Percentiles rank a stretch among this genome's conserved stretches.
These are phyloP conservation scores for Eucera pruinosa DNA, from an alignment of 2,888 invertebrate species.

Conservation along the genomic window DNA sequence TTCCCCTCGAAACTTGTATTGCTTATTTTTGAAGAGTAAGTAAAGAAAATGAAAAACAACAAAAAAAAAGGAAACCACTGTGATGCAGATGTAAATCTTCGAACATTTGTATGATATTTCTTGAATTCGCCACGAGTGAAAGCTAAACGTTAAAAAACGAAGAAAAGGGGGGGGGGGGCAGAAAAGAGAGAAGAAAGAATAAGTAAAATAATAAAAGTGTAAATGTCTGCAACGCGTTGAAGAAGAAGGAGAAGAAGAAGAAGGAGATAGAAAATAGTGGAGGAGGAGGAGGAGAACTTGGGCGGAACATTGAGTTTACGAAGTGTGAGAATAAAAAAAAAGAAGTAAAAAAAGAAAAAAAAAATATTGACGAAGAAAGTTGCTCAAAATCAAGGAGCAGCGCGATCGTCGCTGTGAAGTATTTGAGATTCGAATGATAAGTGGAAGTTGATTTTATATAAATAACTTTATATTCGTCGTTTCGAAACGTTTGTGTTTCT, in stretches of 20 bases:
- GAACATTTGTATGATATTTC: conserved; percentile 53
- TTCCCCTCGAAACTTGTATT: conserved; percentile 48
- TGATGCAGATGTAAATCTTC: conserved; percentile 59
- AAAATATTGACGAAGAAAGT: conserved; percentile 50
- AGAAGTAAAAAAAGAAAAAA: no score
- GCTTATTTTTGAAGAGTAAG: conserved; percentile 54
- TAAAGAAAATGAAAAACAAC: conserved; percentile 35
- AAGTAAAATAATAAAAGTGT: no score
- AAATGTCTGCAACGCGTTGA: conserved; percentile 50
- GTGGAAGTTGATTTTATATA: conserved; percentile 68
- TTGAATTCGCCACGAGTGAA: conserved; percentile 53
- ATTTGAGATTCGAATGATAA: conserved; percentile 65
- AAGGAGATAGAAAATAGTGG: no score
- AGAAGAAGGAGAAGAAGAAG: no score
- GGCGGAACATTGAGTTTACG: conserved; percentile 53
- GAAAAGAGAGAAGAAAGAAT: no score
- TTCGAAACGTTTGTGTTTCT: conserved; percentile 66
- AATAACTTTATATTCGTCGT: conserved; percentile 69
- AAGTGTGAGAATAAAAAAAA: no score
- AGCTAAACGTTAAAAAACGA: no score
- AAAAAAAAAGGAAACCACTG: conserved; percentile 40
- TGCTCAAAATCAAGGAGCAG: conserved; percentile 61
- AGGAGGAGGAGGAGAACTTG: conserved; percentile 40
- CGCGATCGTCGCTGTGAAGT: conserved; percentile 51
- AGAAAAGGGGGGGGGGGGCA: no score